Base-by-base conservation (phyloP, 2,113 vertebrate genomes). In the Glaucomys volans region DNA sequence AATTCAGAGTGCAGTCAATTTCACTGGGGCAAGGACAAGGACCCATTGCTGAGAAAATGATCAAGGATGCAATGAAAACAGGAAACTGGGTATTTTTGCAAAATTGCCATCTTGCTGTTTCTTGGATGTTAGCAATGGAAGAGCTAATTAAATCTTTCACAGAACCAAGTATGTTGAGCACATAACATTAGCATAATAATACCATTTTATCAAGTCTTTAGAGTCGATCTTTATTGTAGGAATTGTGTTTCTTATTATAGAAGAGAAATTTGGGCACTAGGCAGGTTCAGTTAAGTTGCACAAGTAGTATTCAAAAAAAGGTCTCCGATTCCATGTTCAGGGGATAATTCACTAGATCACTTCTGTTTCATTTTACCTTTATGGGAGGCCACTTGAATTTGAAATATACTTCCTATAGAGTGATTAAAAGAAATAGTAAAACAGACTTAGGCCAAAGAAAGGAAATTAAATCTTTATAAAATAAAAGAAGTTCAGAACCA, bases 21-120 rank as follows among this genome's bases (percentile, higher is more conserved):
- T 99, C 99, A 4, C 94, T 99, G 94, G 99, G 99, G n/a, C 99
- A 99, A 98, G 99, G 99, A 44, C 99, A 99, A 95, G 99, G 99
- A 8, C 99, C 99, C 1, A 99, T 99, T 93, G 99, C 99, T 42
- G 99, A 99, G 98, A 99, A 96, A 96, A 98, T 99, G 98, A 99
- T 99, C 92, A 97, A 91, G 77, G 98, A 98, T 90, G 99, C 98
- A 5, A 95, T 99, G 97, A 98, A 98, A 95, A 97, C 64, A 32
- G 99, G 99, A 94, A 99, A 98, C 66, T 99, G 99, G 99, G 95
- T 99, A 77, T 99, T 99, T 96, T 97, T 99, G 87, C 98, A 99
- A 97, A 99, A 99, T 94, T 99, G 99, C 95, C 99, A 99, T 86
- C 98, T 99, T 74, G 98, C 99, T 1, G 98, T 99, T 24, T 99